phyloP scores from a whole-genome alignment of 2,888 invertebrate species.

The Stenurella melanura region DNA sequence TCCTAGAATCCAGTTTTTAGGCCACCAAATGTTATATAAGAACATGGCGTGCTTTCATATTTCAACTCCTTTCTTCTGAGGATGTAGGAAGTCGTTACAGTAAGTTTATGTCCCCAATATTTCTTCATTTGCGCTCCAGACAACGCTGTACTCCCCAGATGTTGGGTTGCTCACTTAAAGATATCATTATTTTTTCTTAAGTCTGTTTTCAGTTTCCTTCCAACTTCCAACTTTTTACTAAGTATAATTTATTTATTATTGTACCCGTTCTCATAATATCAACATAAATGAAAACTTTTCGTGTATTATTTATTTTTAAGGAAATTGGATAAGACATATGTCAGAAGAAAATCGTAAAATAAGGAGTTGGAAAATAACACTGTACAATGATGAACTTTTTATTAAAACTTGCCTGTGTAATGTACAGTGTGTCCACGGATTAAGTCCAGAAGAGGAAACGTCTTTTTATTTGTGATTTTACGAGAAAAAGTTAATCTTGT shows the following conservation, averaged over 20 bases:
- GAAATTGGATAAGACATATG: background rate
- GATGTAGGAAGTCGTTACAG: conserved; percentile 68
- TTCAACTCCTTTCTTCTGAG: conserved; percentile 67
- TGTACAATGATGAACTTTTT: too few species aligned
- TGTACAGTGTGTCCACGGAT: too few species aligned
- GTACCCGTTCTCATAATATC: conserved; percentile 49
- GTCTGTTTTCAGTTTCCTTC: conserved; percentile 55
- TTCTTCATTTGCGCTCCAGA: conserved; percentile 70
- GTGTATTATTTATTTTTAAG: background rate
- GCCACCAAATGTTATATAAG: conserved; percentile 59
- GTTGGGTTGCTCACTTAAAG: conserved; percentile 59
- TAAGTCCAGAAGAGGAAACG: too few species aligned
- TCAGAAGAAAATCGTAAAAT: background rate
- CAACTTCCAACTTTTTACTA: conserved; percentile 56
- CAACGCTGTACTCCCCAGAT: conserved; percentile 53
- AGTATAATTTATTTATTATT: conserved; percentile 57
- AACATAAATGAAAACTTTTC: conserved; percentile 52
- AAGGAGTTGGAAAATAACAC: background rate
- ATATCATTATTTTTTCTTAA: conserved; percentile 61
- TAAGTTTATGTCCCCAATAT: conserved; percentile 73
- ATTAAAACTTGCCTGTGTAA: too few species aligned
- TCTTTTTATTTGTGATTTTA: too few species aligned
- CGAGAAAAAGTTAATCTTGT: too few species aligned
- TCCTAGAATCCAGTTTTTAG: conserved; percentile 38
- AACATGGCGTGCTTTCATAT: conserved; percentile 69